A percentile compares a stretch with the other conserved stretches of the same genome.
phyloP scores from a whole-genome alignment of 2,888 invertebrate genomes.

The Lycaena phlaeas region DNA sequence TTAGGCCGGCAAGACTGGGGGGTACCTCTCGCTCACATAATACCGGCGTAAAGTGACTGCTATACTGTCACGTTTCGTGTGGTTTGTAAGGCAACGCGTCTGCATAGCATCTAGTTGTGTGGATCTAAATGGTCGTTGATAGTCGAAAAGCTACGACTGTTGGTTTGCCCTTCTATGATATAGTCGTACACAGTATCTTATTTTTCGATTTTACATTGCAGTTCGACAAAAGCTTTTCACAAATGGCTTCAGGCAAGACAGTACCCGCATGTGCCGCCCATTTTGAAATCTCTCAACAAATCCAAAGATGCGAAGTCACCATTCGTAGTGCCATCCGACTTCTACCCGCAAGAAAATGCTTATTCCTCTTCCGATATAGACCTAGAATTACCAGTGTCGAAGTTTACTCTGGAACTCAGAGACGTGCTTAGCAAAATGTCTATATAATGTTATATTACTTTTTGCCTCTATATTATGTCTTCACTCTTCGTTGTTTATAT shows the following conservation, averaged over 20 bases:
- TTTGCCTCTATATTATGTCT: too few relatives aligned
- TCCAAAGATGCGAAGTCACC: slow-evolving; percentile 40
- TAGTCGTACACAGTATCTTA: too few relatives aligned
- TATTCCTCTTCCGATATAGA: slow-evolving; percentile 42
- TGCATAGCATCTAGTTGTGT: too few relatives aligned
- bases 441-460: slow-evolving; percentile 21
- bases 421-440: slow-evolving; percentile 52
- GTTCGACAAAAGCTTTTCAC: slow-evolving; percentile 58
- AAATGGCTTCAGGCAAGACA: slow-evolving; percentile 43
- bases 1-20: too few relatives aligned
- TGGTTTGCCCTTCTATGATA: too few relatives aligned
- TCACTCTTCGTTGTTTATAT: too few relatives aligned
- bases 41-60: too few relatives aligned
- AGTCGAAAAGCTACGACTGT: too few relatives aligned
- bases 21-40: too few relatives aligned
- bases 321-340: slow-evolving; percentile 57
- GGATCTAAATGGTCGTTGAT: too few relatives aligned
- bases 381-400: slow-evolving; percentile 50
- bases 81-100: too few relatives aligned
- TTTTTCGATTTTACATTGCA: slow-evolving; percentile 26
- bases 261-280: slow-evolving; percentile 47
- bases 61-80: too few relatives aligned
- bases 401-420: slow-evolving; percentile 51
- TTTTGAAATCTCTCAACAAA: slow-evolving; percentile 27
- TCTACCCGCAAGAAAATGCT: slow-evolving; percentile 36